Evolutionary conservation across 2,797 vertebrate genomes (phyloP).

Genomic region (Synanceia verrucosa): DNA sequence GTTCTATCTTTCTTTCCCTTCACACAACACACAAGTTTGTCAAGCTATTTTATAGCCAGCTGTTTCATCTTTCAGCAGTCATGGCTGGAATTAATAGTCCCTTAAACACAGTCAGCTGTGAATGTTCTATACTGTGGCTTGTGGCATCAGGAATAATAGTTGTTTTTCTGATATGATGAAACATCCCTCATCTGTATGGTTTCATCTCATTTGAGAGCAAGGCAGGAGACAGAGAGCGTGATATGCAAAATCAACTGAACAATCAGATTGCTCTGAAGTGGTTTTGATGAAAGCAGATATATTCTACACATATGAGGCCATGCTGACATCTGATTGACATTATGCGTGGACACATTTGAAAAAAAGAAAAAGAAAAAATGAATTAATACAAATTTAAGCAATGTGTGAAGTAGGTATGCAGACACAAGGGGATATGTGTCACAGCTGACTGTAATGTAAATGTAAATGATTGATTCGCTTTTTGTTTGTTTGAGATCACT

Average conservation of each 20-base stretch:
- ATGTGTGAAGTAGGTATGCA: conserved; percentile 34
- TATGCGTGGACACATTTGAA: conserved; percentile 2
- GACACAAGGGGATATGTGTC: conserved; percentile 28
- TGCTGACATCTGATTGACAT: conserved; percentile 41
- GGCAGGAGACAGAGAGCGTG: conserved; percentile 25
- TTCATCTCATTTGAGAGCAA: conserved; percentile 59
- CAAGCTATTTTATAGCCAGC: conserved; percentile 73
- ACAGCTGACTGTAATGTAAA: conserved; percentile 29
- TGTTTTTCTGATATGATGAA: conserved; percentile 69
- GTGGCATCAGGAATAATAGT: conserved; percentile 65
- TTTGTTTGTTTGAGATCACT: conserved; percentile 24
- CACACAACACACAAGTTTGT: conserved; percentile 58
- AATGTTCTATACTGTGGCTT: conserved; percentile 63
- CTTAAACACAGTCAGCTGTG: conserved; percentile 73
- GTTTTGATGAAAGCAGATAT: conserved; percentile 51
- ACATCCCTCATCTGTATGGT: conserved; percentile 40
- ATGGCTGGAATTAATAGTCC: conserved; percentile 76
- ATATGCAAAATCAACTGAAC: conserved; percentile 41
- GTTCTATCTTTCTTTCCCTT: conserved; percentile 34
- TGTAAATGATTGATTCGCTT: conserved; percentile 59
- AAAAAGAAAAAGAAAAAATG: conserved; percentile 3
- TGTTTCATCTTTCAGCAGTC: conserved; percentile 77
- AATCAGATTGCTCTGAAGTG: conserved; percentile 38
- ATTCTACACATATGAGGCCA: conserved; percentile 24
- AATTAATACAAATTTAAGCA: conserved; percentile 49